Evolutionary conservation across 1,140 invertebrate species (phyloP).

Genomic region (Neotoxoptera formosana): DNA sequence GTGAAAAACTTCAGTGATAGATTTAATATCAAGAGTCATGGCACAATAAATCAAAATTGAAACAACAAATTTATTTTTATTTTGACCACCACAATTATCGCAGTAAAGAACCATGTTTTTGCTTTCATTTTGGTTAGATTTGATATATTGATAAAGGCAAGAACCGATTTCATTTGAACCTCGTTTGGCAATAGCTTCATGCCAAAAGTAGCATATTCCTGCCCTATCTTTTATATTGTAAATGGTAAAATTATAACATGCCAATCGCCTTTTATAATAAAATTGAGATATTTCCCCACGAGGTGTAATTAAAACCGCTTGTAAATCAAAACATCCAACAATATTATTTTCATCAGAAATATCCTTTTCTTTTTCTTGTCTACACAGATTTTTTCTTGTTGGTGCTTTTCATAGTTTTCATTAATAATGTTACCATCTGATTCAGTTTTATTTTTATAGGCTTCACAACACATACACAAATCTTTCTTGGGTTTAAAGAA

Average conservation of each 20-base stretch:
- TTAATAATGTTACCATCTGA: background rate
- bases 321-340: background rate
- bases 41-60: background rate
- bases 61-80: constrained; percentile 22
- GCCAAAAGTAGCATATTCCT: constrained; percentile 55
- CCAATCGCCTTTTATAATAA: background rate
- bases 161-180: constrained; percentile 59
- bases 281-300: background rate
- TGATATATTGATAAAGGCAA: constrained; percentile 45
- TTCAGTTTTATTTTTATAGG: constrained; percentile 5
- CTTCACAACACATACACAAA: background rate
- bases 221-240: constrained; percentile 53
- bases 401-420: background rate
- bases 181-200: constrained; percentile 54
- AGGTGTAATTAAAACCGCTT: background rate
- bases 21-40: constrained; percentile 3
- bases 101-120: constrained; percentile 1
- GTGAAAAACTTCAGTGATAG: background rate
- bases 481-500: background rate
- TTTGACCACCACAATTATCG: constrained; percentile 22
- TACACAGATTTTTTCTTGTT: background rate
- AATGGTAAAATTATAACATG: constrained; percentile 22
- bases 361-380: constrained; percentile 9
- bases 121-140: background rate
- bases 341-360: background rate